phyloP scores from a whole-genome alignment of 2,797 vertebrate genomes.

The Platyrinchus mystaceus region DNA sequence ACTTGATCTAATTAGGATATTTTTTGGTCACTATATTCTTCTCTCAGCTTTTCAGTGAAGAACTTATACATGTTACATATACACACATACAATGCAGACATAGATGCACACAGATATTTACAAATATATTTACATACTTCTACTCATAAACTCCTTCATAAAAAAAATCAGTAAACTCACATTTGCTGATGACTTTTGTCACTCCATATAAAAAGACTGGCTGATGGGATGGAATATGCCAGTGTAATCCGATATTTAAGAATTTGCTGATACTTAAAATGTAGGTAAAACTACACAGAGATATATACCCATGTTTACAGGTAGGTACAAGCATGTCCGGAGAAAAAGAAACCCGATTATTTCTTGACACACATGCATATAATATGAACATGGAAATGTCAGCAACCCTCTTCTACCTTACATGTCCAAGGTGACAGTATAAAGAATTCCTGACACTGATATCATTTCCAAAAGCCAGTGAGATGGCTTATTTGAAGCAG shows the following conservation, averaged over 20 bases:
- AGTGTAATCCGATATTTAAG: neutral
- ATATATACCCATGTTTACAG: neutral
- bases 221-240: neutral
- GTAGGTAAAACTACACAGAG: neutral
- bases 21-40: neutral
- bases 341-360: neutral
- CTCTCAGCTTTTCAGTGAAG: neutral
- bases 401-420: neutral
- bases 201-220: neutral
- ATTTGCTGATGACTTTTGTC: neutral
- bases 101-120: neutral
- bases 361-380: neutral
- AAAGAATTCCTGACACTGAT: neutral
- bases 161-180: neutral
- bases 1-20: neutral
- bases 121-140: neutral
- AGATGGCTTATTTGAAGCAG: neutral
- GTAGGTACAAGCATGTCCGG: neutral
- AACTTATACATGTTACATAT: neutral
- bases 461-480: neutral
- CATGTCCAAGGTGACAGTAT: neutral
- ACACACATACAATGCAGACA: neutral
- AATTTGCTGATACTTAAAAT: neutral
- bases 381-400: neutral
- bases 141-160: neutral